phyloP scores from a whole-genome alignment of 2,888 invertebrate species.

The Germaria angustata region DNA sequence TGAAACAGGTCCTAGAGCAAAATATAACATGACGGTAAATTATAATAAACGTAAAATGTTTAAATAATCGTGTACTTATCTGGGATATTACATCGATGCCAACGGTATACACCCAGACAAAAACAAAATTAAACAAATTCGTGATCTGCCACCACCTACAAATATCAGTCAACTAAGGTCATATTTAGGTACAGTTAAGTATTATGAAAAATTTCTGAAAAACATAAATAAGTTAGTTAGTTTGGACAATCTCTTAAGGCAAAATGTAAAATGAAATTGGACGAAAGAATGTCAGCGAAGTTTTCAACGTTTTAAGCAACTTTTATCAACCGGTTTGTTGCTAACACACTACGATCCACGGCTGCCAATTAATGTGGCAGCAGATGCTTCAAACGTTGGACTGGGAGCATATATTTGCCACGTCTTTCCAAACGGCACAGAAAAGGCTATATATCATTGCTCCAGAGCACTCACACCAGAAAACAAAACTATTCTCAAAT shows the following conservation, averaged over 20 bases:
- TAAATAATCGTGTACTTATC: slow-evolving; percentile 41
- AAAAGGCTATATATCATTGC: background rate
- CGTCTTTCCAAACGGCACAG: slow-evolving; percentile 64
- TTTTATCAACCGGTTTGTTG: slow-evolving; percentile 72
- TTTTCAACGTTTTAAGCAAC: slow-evolving; percentile 69
- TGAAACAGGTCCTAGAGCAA: no score
- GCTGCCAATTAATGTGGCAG: slow-evolving; percentile 40
- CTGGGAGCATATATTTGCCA: slow-evolving; percentile 63
- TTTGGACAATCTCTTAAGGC: slow-evolving; percentile 26
- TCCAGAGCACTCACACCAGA: background rate
- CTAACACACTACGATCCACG: slow-evolving; percentile 70
- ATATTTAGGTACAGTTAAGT: slow-evolving; percentile 53
- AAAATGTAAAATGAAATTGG: slow-evolving; percentile 47
- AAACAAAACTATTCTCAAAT: background rate
- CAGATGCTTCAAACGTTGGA: slow-evolving; percentile 36
- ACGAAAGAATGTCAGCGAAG: slow-evolving; percentile 64
- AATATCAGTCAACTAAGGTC: slow-evolving; percentile 38
- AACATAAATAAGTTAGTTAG: slow-evolving; percentile 42
- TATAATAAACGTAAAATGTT: slow-evolving; percentile 54
- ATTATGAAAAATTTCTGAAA: slow-evolving; percentile 44
- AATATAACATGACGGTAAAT: slow-evolving; percentile 65
- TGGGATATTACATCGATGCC: slow-evolving; percentile 32
- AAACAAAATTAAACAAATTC: slow-evolving; percentile 21
- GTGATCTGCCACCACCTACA: slow-evolving; percentile 2
- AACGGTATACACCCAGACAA: slow-evolving; percentile 34